Evolutionary conservation across 2,888 invertebrate species (phyloP).

Genomic region (Andrena dorsata): DNA sequence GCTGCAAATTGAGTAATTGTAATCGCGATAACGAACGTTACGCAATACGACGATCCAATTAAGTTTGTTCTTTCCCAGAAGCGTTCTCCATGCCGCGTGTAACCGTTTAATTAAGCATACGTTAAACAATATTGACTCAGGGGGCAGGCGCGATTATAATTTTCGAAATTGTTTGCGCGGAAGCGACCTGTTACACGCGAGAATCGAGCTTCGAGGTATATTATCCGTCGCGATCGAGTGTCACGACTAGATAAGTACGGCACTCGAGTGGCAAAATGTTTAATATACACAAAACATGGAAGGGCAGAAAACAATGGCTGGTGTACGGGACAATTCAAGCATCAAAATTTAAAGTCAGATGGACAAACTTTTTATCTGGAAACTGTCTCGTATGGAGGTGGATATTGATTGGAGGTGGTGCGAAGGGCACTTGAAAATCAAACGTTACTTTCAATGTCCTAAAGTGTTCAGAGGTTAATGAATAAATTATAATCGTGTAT

Average conservation of each 20-base stretch:
- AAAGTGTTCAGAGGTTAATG: too few species aligned
- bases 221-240: neutral
- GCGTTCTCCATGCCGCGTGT: conserved; percentile 27
- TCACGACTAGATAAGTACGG: neutral
- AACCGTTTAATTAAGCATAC: conserved; percentile 36
- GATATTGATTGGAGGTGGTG: too few species aligned
- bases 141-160: conserved; percentile 31
- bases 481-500: too few species aligned
- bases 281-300: too few species aligned
- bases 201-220: neutral
- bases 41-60: conserved; percentile 45
- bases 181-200: conserved; percentile 11
- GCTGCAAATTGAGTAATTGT: conserved; percentile 35
- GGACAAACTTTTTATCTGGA: too few species aligned
- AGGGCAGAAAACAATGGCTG: too few species aligned
- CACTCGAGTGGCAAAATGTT: too few species aligned
- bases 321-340: too few species aligned
- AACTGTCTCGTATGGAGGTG: too few species aligned
- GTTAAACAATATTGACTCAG: conserved; percentile 42
- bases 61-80: conserved; percentile 47
- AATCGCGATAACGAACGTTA: conserved; percentile 7
- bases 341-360: too few species aligned
- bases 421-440: too few species aligned
- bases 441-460: too few species aligned
- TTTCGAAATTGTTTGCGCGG: conserved; percentile 37